Evolutionary conservation across 1,140 invertebrate species (phyloP).

Genomic region (Elymnias hypermnestra): DNA sequence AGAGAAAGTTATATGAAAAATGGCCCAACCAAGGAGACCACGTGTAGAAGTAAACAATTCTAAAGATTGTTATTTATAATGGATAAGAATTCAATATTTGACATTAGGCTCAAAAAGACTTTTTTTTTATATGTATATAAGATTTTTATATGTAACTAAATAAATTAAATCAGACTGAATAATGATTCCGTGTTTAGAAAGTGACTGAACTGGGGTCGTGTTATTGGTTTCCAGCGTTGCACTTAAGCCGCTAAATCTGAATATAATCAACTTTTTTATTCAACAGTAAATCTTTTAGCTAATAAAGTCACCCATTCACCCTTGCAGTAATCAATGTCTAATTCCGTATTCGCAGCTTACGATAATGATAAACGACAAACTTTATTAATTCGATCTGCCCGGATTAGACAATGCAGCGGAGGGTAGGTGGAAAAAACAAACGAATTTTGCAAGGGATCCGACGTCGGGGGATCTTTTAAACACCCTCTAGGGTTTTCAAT

Average conservation of each 20-base stretch:
- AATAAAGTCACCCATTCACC: conserved; percentile 63
- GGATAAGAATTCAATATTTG: too few relatives aligned
- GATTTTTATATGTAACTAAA: too few relatives aligned
- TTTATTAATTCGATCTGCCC: conserved; percentile 70
- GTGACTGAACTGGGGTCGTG: conserved; percentile 5
- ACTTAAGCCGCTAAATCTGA: conserved; percentile 29
- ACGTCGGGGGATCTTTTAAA: conserved; percentile 32
- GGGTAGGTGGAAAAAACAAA: conserved; percentile 67
- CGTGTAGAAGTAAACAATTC: too few relatives aligned
- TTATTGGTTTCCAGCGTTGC: conserved; percentile 14
- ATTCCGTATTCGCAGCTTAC: conserved; percentile 66
- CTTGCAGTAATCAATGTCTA: conserved; percentile 68
- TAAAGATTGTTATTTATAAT: too few relatives aligned
- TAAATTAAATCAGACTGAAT: too few relatives aligned
- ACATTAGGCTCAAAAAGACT: too few relatives aligned
- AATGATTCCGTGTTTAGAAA: neutral
- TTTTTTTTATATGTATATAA: too few relatives aligned
- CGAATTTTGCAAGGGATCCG: conserved; percentile 58
- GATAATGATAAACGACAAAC: conserved; percentile 72
- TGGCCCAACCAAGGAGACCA: too few relatives aligned
- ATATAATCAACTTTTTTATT: conserved; percentile 43
- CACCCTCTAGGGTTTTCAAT: conserved; percentile 33
- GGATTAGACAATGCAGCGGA: conserved; percentile 56
- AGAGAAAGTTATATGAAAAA: too few relatives aligned
- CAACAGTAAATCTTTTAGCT: conserved; percentile 50